These are phyloP conservation scores for Blera fallax DNA, from an alignment of 2,888 invertebrate genomes.

Conservation along the genomic window DNA sequence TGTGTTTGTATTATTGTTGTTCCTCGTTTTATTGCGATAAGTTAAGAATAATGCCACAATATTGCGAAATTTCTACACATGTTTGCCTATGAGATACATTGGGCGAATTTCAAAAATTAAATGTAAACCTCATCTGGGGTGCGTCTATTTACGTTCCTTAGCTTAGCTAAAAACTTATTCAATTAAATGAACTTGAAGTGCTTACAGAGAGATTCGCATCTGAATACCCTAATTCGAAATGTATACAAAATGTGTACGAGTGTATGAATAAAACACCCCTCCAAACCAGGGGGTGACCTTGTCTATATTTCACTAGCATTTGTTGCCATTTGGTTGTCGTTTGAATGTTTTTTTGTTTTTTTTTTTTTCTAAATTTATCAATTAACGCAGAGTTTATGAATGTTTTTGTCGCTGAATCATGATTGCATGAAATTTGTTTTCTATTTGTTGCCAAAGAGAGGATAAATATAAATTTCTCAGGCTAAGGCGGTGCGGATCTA, in stretches of 20 bases:
- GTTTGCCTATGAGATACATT: not conserved
- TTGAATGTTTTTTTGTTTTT: not conserved
- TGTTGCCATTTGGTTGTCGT: not conserved
- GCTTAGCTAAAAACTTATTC: not conserved
- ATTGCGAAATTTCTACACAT: not conserved
- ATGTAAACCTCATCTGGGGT: not conserved
- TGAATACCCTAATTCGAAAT: not conserved
- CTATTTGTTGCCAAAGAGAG: not conserved
- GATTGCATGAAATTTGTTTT: not conserved
- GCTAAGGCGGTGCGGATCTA: not conserved
- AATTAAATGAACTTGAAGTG: not conserved
- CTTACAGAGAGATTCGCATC: not conserved
- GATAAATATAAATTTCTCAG: not conserved
- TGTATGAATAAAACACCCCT: not conserved
- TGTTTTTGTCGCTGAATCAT: not conserved
- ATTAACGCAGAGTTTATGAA: constrained; percentile 32
- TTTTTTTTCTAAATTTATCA: constrained; percentile 31
- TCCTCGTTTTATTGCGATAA: not conserved
- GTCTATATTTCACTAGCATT: not conserved
- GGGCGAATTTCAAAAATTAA: not conserved
- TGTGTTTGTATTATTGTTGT: not conserved
- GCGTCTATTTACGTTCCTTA: constrained; percentile 3
- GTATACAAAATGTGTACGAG: not conserved
- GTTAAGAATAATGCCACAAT: not conserved
- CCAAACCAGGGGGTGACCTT: not conserved